A percentile compares a stretch with the other conserved stretches of the same genome.
These are phyloP conservation scores for Osmerus mordax DNA, from an alignment of 2,113 vertebrate genomes.

Conservation along the genomic window DNA sequence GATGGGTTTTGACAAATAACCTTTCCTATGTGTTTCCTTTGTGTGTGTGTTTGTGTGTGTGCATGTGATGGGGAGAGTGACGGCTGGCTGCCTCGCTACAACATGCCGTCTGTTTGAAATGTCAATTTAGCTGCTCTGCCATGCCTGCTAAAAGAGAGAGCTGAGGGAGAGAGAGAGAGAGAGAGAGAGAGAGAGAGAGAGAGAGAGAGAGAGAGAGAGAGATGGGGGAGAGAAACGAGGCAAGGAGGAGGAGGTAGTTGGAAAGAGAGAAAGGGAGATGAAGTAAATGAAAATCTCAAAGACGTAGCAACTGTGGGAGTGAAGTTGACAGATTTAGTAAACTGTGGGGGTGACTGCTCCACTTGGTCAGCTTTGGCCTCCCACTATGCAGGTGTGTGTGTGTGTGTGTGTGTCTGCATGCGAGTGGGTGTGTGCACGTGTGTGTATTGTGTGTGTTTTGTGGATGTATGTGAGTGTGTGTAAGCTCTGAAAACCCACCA, in stretches of 20 bases:
- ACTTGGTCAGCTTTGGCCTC: neutral
- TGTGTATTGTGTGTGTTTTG: neutral
- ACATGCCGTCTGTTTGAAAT: conserved; percentile 31
- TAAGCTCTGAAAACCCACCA: neutral
- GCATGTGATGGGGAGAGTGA: conserved; percentile 9
- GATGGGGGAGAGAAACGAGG: too few species aligned
- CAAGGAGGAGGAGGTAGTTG: too few species aligned
- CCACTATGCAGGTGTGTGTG: neutral
- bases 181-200: too few species aligned
- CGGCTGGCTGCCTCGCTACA: conserved; percentile 2
- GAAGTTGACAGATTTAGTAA: too few species aligned
- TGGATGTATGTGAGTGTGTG: neutral
- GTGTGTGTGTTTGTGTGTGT: neutral
- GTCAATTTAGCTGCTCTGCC: conserved; percentile 39
- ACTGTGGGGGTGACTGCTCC: too few species aligned
- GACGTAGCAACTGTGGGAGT: too few species aligned
- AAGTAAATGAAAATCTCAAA: too few species aligned
- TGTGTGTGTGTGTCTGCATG: neutral
- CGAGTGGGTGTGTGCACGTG: neutral
- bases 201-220: too few species aligned
- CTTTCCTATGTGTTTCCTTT: conserved; percentile 18
- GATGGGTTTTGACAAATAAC: conserved; percentile 38
- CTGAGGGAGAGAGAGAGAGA: neutral
- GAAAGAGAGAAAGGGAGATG: too few species aligned
- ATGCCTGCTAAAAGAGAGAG: neutral